Percentiles rank a stretch among this genome's conserved stretches.
phyloP scores from a whole-genome alignment of 64 coral and sea anemone species.

The Trachythela sp. region DNA sequence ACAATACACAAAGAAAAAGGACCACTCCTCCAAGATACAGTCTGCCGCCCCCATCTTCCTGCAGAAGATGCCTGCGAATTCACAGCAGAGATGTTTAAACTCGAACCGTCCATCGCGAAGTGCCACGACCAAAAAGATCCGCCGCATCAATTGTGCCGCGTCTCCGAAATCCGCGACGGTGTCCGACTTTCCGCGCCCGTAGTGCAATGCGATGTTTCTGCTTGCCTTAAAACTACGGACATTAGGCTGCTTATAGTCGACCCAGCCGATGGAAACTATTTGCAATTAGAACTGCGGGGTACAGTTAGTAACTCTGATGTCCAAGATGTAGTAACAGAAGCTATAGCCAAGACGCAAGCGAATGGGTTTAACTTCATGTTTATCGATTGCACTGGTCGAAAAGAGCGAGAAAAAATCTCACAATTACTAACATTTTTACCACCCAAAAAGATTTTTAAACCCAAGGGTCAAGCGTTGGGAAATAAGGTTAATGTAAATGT shows the following conservation, averaged over 20 bases:
- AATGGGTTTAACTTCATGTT: conserved; percentile 4
- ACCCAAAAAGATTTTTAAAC: neutral
- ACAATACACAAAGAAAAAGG: neutral
- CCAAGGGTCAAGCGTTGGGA: neutral
- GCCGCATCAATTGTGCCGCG: neutral
- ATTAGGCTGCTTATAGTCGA: neutral
- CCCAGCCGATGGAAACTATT: neutral
- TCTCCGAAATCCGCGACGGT: neutral
- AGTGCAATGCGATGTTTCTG: neutral
- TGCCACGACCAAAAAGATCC: neutral
- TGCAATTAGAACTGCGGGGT: neutral
- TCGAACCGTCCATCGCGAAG: neutral
- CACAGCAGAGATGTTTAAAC: neutral
- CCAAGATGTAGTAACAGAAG: neutral
- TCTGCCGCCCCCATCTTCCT: neutral
- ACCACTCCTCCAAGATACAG: neutral
- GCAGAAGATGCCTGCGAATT: neutral
- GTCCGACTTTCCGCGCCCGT: neutral
- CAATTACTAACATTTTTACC: conserved; percentile 4
- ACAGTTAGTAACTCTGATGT: neutral
- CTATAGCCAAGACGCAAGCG: neutral
- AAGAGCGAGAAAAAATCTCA: neutral
- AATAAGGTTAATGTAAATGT: conserved; percentile 69
- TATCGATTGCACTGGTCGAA: neutral
- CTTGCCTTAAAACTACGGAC: neutral